Percentiles rank a stretch among this genome's conserved stretches.
These are phyloP conservation scores for Syrista parreyssii DNA, from an alignment of 2,888 invertebrate genomes.

Conservation along the genomic window DNA sequence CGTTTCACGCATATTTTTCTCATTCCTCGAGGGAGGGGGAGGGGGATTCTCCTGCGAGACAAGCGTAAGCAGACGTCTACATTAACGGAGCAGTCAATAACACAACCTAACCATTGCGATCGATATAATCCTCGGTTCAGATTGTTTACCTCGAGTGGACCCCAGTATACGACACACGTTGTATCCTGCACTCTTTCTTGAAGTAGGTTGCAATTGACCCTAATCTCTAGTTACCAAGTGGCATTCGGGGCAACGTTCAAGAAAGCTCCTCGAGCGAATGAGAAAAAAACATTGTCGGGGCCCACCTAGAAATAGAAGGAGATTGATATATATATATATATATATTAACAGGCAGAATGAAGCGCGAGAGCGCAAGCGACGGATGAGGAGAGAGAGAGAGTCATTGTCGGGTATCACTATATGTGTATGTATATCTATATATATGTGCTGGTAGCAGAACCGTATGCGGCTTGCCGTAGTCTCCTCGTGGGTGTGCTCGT, in stretches of 20 bases:
- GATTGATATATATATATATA: neutral
- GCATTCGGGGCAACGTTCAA: neutral
- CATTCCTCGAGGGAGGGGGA: no score
- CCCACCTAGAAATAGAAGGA: neutral
- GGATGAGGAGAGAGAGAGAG: neutral
- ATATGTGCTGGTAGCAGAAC: neutral
- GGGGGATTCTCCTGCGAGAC: neutral
- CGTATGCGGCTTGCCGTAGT: neutral
- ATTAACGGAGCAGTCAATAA: neutral
- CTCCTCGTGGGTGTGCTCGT: slow-evolving; percentile 8
- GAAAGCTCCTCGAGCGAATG: slow-evolving; percentile 1
- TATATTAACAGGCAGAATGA: neutral
- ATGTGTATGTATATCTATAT: neutral
- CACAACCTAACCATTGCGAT: neutral
- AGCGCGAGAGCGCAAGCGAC: neutral
- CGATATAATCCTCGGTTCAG: neutral
- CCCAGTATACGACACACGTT: neutral
- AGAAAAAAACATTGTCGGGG: neutral
- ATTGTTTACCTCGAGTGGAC: neutral
- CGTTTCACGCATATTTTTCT: neutral
- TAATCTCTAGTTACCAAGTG: slow-evolving; percentile 1
- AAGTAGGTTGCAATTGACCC: slow-evolving; percentile 4
- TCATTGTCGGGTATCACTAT: neutral
- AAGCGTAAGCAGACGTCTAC: neutral
- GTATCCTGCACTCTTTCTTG: neutral